These are phyloP conservation scores for Onychostruthus taczanowskii DNA, from an alignment of 2,113 vertebrate genomes.

Conservation along the genomic window DNA sequence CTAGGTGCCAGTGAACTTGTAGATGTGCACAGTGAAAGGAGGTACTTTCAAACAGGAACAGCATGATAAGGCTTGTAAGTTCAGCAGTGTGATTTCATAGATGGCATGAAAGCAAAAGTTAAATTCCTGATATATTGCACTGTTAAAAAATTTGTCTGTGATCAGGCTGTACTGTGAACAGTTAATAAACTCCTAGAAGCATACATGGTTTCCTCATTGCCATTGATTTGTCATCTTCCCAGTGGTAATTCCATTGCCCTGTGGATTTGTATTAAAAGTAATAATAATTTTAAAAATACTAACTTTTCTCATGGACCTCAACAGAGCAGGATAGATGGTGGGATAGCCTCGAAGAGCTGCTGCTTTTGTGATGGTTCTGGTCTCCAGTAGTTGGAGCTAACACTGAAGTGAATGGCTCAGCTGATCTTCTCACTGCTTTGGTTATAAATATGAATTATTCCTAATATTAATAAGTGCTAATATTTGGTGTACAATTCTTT, in stretches of 20 bases:
- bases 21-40: not conserved
- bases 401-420: not conserved
- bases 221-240: not conserved
- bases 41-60: not conserved
- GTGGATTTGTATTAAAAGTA: not conserved
- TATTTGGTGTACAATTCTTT: not conserved
- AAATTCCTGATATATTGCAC: not conserved
- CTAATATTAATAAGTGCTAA: not conserved
- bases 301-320: not conserved
- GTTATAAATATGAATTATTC: not conserved
- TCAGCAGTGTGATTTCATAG: not conserved
- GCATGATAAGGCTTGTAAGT: not conserved
- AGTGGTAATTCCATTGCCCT: not conserved
- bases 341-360: not conserved
- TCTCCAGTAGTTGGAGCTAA: not conserved
- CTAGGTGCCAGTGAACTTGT: not conserved
- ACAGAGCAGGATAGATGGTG: not conserved
- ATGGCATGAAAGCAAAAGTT: not conserved
- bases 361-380: accelerated
- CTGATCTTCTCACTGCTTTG: not conserved
- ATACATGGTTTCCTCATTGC: accelerated
- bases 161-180: not conserved
- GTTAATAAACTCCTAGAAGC: not conserved
- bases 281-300: not conserved
- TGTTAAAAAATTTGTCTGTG: not conserved